These are phyloP conservation scores for Oscheius sp. DNA, from an alignment of 2,888 invertebrate genomes.

Conservation along the genomic window DNA sequence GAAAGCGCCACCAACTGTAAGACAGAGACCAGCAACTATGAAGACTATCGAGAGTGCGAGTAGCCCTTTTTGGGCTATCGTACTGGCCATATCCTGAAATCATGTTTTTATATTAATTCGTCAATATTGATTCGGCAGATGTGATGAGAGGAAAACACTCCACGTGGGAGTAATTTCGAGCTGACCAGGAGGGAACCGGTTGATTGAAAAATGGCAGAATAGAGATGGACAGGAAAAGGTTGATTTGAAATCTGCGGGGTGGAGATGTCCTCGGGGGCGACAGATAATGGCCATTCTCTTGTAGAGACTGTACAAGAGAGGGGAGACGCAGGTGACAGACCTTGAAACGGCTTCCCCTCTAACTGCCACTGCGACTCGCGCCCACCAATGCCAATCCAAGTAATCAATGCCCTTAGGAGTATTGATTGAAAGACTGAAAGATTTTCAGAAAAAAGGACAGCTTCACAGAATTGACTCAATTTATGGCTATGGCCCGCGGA, in stretches of 20 bases:
- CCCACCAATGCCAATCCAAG: not conserved
- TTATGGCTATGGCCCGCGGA: not conserved
- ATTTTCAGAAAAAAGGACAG: too few species aligned
- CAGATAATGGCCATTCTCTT: constrained; percentile 30
- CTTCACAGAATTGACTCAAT: not conserved
- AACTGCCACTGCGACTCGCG: too few species aligned
- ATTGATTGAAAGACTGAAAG: not conserved
- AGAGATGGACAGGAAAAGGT: not conserved
- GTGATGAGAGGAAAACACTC: constrained; percentile 9
- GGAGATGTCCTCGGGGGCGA: constrained; percentile 30
- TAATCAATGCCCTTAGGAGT: constrained; percentile 19
- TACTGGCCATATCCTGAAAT: constrained; percentile 18
- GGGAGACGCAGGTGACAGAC: constrained; percentile 16
- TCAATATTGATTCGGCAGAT: not conserved
- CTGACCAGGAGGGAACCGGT: not conserved
- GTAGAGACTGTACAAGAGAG: constrained; percentile 16
- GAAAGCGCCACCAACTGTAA: constrained; percentile 61
- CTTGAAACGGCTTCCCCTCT: constrained; percentile 29
- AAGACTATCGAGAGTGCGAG: constrained; percentile 64
- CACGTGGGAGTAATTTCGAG: not conserved
- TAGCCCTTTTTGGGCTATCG: constrained; percentile 60
- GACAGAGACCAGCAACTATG: constrained; percentile 61
- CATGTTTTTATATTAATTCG: not conserved
- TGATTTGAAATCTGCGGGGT: constrained; percentile 28
- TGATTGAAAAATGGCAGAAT: constrained; percentile 9